Percentiles rank a stretch among this genome's conserved stretches.
phyloP scores from a whole-genome alignment of 37 sponge, comb jelly and placozoan genomes.

The Halichondria panicea region DNA sequence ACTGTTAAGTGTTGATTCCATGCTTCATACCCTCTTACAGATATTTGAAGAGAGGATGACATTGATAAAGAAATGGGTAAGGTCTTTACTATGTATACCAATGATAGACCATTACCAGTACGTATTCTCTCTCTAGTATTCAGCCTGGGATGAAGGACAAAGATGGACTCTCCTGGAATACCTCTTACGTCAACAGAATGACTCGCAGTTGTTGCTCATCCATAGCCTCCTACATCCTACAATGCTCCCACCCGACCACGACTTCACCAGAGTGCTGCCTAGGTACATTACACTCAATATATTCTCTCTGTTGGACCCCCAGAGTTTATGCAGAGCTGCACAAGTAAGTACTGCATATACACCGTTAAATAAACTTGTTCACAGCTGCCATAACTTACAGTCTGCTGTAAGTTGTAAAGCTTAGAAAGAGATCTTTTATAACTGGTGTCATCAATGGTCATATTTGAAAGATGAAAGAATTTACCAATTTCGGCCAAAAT shows the following conservation, averaged over 20 bases:
- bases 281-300: slow-evolving; percentile 39
- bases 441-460: no score
- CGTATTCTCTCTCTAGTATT: slow-evolving; percentile 21
- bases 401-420: no score
- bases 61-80: slow-evolving; percentile 72
- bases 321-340: slow-evolving; percentile 68
- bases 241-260: slow-evolving; percentile 19
- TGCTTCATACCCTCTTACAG: slow-evolving; percentile 15
- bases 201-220: slow-evolving; percentile 32
- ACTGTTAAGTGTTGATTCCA: neutral
- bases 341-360: slow-evolving; percentile 30
- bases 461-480: no score
- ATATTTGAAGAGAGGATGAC: slow-evolving; percentile 60
- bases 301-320: slow-evolving; percentile 65
- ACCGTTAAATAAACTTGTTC: no score
- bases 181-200: slow-evolving; percentile 27
- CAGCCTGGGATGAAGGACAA: slow-evolving; percentile 59
- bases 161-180: slow-evolving; percentile 48
- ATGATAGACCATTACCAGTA: neutral
- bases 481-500: no score
- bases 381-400: no score
- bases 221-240: slow-evolving; percentile 43
- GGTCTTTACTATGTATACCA: slow-evolving; percentile 1
- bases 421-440: no score
- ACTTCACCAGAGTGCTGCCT: slow-evolving; percentile 61